Base-by-base conservation (phyloP, 2,113 vertebrate genomes). In the Orcinus orca region DNA sequence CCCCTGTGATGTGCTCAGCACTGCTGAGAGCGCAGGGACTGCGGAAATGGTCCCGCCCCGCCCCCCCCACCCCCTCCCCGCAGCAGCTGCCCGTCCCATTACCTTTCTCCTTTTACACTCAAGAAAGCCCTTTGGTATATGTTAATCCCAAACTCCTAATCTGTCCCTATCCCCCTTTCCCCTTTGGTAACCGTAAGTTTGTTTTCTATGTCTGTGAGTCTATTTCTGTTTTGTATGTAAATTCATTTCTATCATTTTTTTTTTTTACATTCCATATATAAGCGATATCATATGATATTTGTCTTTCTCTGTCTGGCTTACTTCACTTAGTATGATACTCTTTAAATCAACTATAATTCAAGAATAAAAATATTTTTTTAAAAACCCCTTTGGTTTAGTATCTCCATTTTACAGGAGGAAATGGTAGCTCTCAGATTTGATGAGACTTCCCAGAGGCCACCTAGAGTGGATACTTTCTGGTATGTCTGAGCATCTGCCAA, bases 11-110 rank as follows among this genome's bases (percentile, higher is more conserved):
- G 50, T 10, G 14, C 74, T 60, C 55, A 5, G 36, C 53, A 29
- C 36, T 17, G n/a, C 63, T 20, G 60, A 88, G 71, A 68, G 8
- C 2, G 11, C 2, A n/a, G 15, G 23, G 47, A 41, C 10, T 13
- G 8, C 0, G 5, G 0, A 65, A n/a, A 29, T 1, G 41, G 53
- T 26, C 23, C 21, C 62, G 10, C 6, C 5, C 6, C n/a, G 4
- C 38, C 38, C 38, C 1, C 38, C 38, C 38, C 36, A n/a, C n/a
- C 17, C 12, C 53, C 0, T 5, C 38, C 5, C n/a, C 10, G 7
- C 53, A 6, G 10, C 6, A 18, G 47, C 9, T 8, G 58, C 25
- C 53, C 31, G n/a, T 58, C 31, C 74, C 50, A 3, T 60, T 44
- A 0, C 0, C 15, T 23, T 31, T 50, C 50, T 60, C 81, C 60